Evolutionary conservation across 35 echinoderm and acorn worm species (phyloP), one percentile per base, ranked within the genome.

Genomic region (Heliocidaris tuberculata): DNA sequence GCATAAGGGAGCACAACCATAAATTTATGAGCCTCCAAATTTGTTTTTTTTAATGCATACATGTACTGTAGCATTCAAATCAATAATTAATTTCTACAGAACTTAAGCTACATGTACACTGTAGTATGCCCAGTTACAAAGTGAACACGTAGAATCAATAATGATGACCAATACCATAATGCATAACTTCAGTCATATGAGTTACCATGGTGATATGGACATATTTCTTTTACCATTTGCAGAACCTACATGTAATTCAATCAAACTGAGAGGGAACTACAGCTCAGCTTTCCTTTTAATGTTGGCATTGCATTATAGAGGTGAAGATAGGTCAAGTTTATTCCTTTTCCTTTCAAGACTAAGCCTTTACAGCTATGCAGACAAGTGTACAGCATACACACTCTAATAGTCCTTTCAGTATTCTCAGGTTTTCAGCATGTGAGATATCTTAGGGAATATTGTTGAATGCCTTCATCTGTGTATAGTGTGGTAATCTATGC

Each of bases 241-340:
- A 78, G 65, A 78, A 17, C 21, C 65, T n/a, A n/a, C n/a, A n/a
- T n/a, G n/a, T n/a, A 78, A 78, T 78, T 78, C 65, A 78, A 78
- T 78, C 65, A 78, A n/a, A 27, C 21, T 78, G 65, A 78, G 65
- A 78, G 27, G 65, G 65, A 78, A 78, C 65, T 78, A 5, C 19
- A n/a, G 65, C 65, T 78, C 65, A 78, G 65, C 65, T 78, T 78
- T 78, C 65, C 65, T 78, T 78, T 78, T 78, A 78, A 78, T 78
- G 65, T 78, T 78, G 65, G 65, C 65, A 78, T 78, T 78, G 65
- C 65, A 78, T 78, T 78, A 78, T 78, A 27, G 65, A 78, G 65
- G 65, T 78, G 65, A 78, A 78, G 65, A n/a, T 19, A 78, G 65
- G 65, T 78, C 65, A 78, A 78, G 65, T 78, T 78, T 78, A 78